A percentile compares a stretch with the other conserved stretches of the same genome.
phyloP scores from a whole-genome alignment of 2,888 invertebrate genomes.

The Nymphalis urticae region DNA sequence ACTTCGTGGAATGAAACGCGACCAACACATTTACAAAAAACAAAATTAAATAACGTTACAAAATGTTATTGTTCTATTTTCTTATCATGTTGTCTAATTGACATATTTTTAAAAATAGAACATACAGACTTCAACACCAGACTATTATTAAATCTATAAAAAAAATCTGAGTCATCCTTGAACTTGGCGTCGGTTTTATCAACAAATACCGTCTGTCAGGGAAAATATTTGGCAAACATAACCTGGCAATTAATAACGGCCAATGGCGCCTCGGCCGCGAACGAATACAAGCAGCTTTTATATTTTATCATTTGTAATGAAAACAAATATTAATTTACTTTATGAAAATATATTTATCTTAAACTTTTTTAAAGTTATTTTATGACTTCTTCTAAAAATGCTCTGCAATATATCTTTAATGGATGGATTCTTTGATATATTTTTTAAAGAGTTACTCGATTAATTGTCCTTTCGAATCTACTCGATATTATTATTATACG shows the following conservation, averaged over 20 bases:
- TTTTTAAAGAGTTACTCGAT: too few relatives aligned
- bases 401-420: too few relatives aligned
- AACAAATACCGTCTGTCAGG: constrained; percentile 29
- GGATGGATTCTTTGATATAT: too few relatives aligned
- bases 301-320: constrained; percentile 3
- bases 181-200: constrained; percentile 22
- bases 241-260: constrained; percentile 17
- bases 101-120: neutral
- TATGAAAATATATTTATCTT: neutral
- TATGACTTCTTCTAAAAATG: too few relatives aligned
- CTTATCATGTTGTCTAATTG: neutral
- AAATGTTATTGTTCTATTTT: too few relatives aligned
- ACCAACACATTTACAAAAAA: neutral
- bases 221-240: constrained; percentile 26
- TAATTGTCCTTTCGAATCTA: too few relatives aligned
- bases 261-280: constrained; percentile 23
- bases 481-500: too few relatives aligned
- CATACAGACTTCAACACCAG: constrained; percentile 5
- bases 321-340: constrained; percentile 1
- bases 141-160: constrained; percentile 16
- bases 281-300: constrained; percentile 21
- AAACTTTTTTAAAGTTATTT: too few relatives aligned
- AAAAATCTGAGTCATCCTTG: constrained; percentile 22
- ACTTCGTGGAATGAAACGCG: neutral
- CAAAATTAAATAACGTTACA: too few relatives aligned